These are phyloP conservation scores for Synanceia verrucosa DNA, from an alignment of 2,797 vertebrate genomes.

Conservation along the genomic window DNA sequence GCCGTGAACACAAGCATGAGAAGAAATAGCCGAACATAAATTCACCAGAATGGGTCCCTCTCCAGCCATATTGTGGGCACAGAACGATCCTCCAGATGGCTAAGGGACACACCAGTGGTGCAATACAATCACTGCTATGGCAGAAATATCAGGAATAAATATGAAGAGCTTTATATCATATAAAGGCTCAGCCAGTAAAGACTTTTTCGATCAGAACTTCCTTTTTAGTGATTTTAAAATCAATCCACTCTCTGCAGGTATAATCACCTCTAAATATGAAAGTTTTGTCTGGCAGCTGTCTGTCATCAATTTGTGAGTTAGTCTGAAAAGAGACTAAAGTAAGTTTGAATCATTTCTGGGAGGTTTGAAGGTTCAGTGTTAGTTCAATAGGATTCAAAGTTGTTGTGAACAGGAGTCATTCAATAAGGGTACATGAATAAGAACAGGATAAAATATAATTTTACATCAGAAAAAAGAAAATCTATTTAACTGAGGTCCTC, in stretches of 20 bases:
- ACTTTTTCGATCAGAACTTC: constrained; percentile 41
- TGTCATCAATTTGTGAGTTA: constrained; percentile 2
- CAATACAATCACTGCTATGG: constrained; percentile 76
- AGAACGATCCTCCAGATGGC: constrained; percentile 83
- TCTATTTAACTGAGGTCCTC: constrained; percentile 36
- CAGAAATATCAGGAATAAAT: constrained; percentile 69
- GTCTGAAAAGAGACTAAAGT: constrained; percentile 7
- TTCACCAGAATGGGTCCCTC: constrained; percentile 78
- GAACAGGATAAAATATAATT: constrained; percentile 48
- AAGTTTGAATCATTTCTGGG: neutral
- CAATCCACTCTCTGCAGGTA: neutral
- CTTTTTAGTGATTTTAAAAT: constrained; percentile 47
- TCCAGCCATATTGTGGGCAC: constrained; percentile 73
- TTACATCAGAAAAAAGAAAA: constrained; percentile 36
- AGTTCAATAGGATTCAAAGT: constrained; percentile 33
- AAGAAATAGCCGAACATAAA: constrained; percentile 79
- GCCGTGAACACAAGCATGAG: constrained; percentile 74
- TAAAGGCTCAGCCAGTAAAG: constrained; percentile 41
- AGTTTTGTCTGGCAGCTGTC: neutral
- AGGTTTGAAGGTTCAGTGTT: constrained; percentile 28
- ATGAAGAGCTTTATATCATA: constrained; percentile 70
- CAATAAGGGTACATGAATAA: constrained; percentile 43
- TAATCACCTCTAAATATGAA: constrained; percentile 13
- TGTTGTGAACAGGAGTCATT: constrained; percentile 41
- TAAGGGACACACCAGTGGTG: constrained; percentile 73